Evolutionary conservation across 2,888 invertebrate genomes (phyloP).

Genomic region (Luperina testacea): DNA sequence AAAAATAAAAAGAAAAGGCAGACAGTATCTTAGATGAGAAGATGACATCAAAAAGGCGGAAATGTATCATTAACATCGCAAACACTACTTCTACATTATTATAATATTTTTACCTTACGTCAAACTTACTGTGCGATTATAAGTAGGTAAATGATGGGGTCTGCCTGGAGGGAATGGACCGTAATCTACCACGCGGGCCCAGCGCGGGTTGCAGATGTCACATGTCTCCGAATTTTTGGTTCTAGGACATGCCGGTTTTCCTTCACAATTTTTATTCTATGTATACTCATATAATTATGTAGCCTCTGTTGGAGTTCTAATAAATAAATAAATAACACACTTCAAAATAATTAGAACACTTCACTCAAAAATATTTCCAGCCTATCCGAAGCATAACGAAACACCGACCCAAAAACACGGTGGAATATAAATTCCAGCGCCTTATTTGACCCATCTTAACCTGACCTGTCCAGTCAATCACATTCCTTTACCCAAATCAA

Average conservation of each 20-base stretch:
- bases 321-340: not conserved
- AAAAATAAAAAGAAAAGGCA: no score
- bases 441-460: slow-evolving; percentile 28
- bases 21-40: no score
- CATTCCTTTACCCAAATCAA: slow-evolving; percentile 52
- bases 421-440: slow-evolving; percentile 31
- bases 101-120: no score
- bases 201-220: not conserved
- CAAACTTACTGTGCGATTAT: no score
- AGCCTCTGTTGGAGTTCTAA: not conserved
- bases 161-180: not conserved
- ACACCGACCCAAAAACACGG: slow-evolving; percentile 4
- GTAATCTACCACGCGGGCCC: not conserved
- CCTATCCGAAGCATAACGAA: slow-evolving; percentile 18
- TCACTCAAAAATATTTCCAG: slow-evolving; percentile 16
- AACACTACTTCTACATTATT: not conserved
- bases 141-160: no score
- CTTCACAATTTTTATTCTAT: not conserved
- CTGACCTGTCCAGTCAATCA: slow-evolving; percentile 52
- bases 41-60: no score
- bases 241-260: not conserved
- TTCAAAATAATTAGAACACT: not conserved
- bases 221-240: not conserved
- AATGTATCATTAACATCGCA: not conserved
- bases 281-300: not conserved